Conservation (phyloP, 2,888 invertebrate genomes). For the Galeopsomyia nigrocyanea region DNA sequence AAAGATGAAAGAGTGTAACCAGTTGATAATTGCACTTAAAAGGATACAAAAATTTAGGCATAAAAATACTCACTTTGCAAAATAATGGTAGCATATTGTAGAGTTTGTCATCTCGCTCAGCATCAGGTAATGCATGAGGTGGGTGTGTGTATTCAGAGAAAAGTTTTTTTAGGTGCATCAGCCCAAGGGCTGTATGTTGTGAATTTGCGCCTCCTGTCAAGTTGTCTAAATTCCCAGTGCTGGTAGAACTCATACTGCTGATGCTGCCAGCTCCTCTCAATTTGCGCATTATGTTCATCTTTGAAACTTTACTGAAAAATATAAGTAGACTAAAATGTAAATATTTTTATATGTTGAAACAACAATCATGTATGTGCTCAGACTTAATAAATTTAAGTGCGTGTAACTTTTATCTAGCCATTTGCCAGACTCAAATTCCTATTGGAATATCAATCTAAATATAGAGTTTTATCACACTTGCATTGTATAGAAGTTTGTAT, state of each 20-base stretch:
- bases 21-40: no score
- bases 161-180: constrained; percentile 96
- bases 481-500: constrained; percentile 2
- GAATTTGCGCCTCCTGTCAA: constrained; percentile 75
- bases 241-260: constrained; percentile 70
- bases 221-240: constrained; percentile 72
- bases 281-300: constrained; percentile 94
- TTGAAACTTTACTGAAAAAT: constrained; percentile 51
- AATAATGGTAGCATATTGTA: constrained; percentile 98
- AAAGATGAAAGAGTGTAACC: no score
- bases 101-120: constrained; percentile 91
- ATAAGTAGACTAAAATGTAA: no score
- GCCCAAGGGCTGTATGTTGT: constrained; percentile 88
- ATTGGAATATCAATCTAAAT: background rate
- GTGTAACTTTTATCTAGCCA: no score
- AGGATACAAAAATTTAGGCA: background rate
- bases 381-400: no score
- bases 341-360: background rate
- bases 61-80: constrained; percentile 82
- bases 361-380: background rate
- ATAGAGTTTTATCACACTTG: background rate
- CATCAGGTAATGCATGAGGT: constrained; percentile 82
- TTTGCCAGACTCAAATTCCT: background rate
- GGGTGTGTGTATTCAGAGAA: constrained; percentile 96
- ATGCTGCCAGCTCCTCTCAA: constrained; percentile 75